Conservation (phyloP, 2,888 invertebrate species). For the Sminthurides aquaticus region DNA sequence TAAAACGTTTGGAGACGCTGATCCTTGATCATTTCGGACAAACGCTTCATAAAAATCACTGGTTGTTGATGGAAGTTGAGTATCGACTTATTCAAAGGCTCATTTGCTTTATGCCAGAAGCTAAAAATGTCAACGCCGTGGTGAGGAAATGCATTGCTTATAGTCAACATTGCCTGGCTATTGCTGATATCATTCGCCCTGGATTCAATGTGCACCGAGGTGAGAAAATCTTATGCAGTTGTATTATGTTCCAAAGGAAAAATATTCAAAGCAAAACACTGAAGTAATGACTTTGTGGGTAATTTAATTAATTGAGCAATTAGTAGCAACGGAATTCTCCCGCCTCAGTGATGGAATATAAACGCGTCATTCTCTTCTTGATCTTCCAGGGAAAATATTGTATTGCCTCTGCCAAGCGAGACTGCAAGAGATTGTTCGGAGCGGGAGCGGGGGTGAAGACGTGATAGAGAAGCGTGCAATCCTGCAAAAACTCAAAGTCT, state of each 20-base stretch:
- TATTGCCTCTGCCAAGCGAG: constrained; percentile 36
- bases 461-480: constrained; percentile 9
- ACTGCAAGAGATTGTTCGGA: constrained; percentile 18
- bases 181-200: constrained; percentile 36
- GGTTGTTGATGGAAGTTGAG: constrained; percentile 37
- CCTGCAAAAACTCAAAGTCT: constrained; percentile 1
- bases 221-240: constrained; percentile 10
- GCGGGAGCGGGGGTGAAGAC: neutral
- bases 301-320: too few relatives aligned
- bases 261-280: too few relatives aligned
- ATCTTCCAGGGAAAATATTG: constrained; percentile 33
- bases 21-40: constrained; percentile 29
- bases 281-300: too few relatives aligned
- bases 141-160: constrained; percentile 30
- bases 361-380: too few relatives aligned
- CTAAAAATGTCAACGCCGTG: constrained; percentile 19
- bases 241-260: too few relatives aligned
- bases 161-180: constrained; percentile 33
- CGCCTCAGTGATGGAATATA: too few relatives aligned
- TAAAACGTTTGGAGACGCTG: constrained; percentile 29
- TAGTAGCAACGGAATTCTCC: too few relatives aligned
- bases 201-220: constrained; percentile 39
- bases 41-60: constrained; percentile 35
- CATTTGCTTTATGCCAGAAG: constrained; percentile 27
- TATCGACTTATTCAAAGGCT: constrained; percentile 33